Base-by-base conservation (phyloP, 92 coral and sea anemone genomes). In the Bergia sp. region DNA sequence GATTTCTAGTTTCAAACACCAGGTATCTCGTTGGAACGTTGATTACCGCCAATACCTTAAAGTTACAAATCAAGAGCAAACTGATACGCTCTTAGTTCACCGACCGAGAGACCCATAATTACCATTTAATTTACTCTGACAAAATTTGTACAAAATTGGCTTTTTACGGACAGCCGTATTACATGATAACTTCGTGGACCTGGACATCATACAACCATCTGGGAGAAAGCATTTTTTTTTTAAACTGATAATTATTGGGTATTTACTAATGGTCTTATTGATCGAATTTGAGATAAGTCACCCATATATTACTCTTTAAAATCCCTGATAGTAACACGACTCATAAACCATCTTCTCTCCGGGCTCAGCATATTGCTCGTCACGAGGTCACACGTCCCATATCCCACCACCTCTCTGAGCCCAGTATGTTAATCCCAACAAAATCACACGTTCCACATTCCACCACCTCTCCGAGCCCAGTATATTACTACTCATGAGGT, bases 361-460 rank as follows among this genome's bases (percentile, higher is more conserved):
- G 12, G 23, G 37, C n/a, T 23, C 80, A 41, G 69, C 10, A 9
- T 37, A 2, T 37, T 37, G 10, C 9, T 15, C 78, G 21, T 77
- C 58, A 18, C 9, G 69, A 3, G 18, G 87, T 47, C 38, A 84
- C 66, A 84, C 78, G 44, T 50, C 23, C 80, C 80, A 41, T 76
- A 76, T 41, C 80, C 80, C 53, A 7, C 80, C 36, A 76, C 80
- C 53, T 39, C 80, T 76, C 80, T 36, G 80, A 41, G 80, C 49
- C 80, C 80, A 76, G 80, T 37, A 3, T 53, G 0, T 53, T 50
- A 8, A 12, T 50, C 57, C 57, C 1, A 12, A 50, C 1, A 1
- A 1, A n/a, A n/a, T 15, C 23, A 61, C 67, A 61, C 67, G 67
- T 2, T 50, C 79, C 79, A 75, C 40, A 75, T 41, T 50, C 23